Evolutionary conservation across 1,140 invertebrate genomes (phyloP), one percentile per base, ranked within the genome.

Genomic region (Ceratitis capitata): DNA sequence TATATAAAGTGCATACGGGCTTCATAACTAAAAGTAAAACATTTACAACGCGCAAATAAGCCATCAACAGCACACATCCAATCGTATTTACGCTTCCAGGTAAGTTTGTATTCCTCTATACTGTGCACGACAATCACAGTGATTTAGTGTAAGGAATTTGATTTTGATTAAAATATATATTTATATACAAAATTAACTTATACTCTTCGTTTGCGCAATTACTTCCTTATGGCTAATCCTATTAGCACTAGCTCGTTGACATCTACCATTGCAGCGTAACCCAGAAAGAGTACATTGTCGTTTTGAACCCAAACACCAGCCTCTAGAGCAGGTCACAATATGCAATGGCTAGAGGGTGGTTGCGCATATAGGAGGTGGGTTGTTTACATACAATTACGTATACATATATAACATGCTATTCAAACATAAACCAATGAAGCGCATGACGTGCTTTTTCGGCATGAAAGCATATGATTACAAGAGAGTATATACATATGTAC

Each of bases 161-260:
- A 42, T 45, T 10, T 42, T 56, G 23, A 19, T 78, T n/a, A 14
- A n/a, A n/a, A n/a, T 32, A 23, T 16, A 45, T 19, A 9, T 39
- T 26, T 19, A 42, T n/a, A n/a, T 3, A 61, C 12, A 26, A 12
- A 78, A 78, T 10, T 45, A 78, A 32, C 39, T 74, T 74, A n/a
- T 45, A 19, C 3, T 35, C 26, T 78, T 78, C 23, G 39, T 45
- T 45, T 42, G 39, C 39, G 39, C 69, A 78, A 78, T 45, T 78
- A 78, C 69, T 78, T 78, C 69, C 69, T 78, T 78, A 78, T 78
- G 10, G 16, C 42, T 78, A 78, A 78, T 78, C 69, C 39, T 78
- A 78, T 78, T 78, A 78, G 69, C 69, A 39, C 7, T 19, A 78
- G 69, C 69, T 45, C 39, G 39, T 78, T 78, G 69, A 78, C 69